Base-by-base conservation (phyloP, 2,888 invertebrate genomes). In the Drosophila rellima region DNA sequence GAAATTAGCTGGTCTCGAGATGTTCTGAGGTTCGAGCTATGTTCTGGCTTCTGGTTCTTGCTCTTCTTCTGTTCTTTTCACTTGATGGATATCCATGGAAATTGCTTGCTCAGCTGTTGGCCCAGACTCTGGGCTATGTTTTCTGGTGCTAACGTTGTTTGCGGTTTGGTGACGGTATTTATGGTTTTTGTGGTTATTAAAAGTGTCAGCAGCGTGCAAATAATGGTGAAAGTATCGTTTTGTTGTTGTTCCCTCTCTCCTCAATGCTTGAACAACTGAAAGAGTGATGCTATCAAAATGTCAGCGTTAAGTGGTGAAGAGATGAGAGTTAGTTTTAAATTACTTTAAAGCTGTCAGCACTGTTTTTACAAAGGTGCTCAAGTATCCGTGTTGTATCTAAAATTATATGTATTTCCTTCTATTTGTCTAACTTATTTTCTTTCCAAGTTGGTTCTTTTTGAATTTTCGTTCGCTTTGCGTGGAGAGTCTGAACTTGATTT, bases 41-140 rank as follows among this genome's bases (percentile, higher is more conserved):
- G 59, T 10, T 33, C 31, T 35, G 23, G 45, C n/a, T 57, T 20
- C 44, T 35, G 47, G n/a, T 23, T 37, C 44, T 31, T 10, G 31
- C 29, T 48, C 6, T 15, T 37, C 7, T 26, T 7, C 59, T 44
- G 81, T 74, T 81, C 78, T 84, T 82, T 67, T 64, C 74, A 75
- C 64, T 83, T 84, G 83, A 84, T 87, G 83, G 80, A 87, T 84
- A 78, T 87, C 75, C 82, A 87, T 82, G 82, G 72, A 87, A 82
- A 80, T 73, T 70, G 70, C 79, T 69, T 70, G 68, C 67, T 74
- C 71, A 67, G 80, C 47, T 67, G 37, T 62, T 51, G 26, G 23
- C n/a, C 23, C 33, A 10, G 23, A 35, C 13, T 17, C 33, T 23
- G 45, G 23, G 20, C 26, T 23, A 3, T 42, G 11, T 33, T 56